A percentile compares a stretch with the other conserved stretches of the same genome.
Evolutionary conservation across 1,140 invertebrate species (phyloP).

Genomic region (Cataglyphis hispanica): DNA sequence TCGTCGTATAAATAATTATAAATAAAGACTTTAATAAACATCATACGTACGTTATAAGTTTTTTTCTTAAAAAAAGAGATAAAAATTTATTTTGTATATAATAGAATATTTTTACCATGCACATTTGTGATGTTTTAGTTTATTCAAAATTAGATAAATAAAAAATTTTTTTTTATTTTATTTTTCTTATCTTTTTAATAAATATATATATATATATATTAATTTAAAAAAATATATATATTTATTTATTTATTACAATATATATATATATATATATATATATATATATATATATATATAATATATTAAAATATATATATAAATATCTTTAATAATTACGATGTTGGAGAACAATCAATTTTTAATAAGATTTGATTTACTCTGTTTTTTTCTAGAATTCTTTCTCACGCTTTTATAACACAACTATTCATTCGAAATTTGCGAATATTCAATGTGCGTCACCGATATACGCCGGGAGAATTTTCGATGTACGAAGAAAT

Average conservation of each 20-base stretch:
- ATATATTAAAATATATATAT: too few species aligned
- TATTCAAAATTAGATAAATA: too few species aligned
- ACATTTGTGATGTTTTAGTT: neutral
- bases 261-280: too few species aligned
- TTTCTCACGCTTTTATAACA: neutral
- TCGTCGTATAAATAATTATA: too few species aligned
- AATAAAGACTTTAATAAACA: neutral
- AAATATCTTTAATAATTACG: neutral
- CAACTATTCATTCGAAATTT: neutral
- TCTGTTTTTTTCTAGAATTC: neutral
- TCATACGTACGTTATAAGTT: too few species aligned
- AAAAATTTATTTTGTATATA: neutral
- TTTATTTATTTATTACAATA: too few species aligned
- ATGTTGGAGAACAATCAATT: neutral
- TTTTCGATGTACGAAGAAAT: constrained; percentile 33
- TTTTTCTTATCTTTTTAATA: too few species aligned
- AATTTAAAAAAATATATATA: too few species aligned
- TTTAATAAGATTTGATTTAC: neutral
- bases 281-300: too few species aligned
- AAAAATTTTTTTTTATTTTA: too few species aligned
- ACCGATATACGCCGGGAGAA: neutral
- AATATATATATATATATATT: too few species aligned
- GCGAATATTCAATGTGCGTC: neutral
- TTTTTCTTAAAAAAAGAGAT: neutral
- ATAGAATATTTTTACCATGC: neutral